Evolutionary conservation across 2,113 vertebrate genomes (phyloP).

Genomic region (Toxostoma redivivum): DNA sequence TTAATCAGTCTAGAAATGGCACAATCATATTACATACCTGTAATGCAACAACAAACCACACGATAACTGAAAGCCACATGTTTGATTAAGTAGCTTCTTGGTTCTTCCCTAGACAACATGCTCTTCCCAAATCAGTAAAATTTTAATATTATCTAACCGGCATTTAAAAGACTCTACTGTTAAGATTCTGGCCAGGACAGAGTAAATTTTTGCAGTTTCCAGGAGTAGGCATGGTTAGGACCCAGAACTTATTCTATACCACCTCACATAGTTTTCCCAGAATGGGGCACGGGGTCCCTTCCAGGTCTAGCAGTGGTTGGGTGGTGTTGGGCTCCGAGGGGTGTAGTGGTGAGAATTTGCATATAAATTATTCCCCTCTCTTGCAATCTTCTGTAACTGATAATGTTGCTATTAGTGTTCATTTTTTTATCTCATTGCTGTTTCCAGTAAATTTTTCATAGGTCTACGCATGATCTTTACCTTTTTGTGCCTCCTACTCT

Average conservation of each 20-base stretch:
- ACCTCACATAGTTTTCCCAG: background rate
- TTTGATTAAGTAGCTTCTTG: background rate
- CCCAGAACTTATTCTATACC: background rate
- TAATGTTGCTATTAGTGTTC: background rate
- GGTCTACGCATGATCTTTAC: background rate
- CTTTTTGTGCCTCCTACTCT: background rate
- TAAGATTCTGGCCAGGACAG: background rate
- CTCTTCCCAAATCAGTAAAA: background rate
- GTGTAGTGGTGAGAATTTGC: background rate
- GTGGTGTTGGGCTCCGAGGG: background rate
- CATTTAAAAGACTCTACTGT: background rate
- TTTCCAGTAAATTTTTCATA: background rate
- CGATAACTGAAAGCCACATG: accelerated
- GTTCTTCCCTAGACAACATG: background rate
- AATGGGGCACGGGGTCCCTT: background rate
- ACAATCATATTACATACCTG: background rate
- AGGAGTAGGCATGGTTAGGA: too few species aligned
- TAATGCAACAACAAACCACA: background rate
- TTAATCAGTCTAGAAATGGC: background rate
- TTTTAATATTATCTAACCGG: background rate
- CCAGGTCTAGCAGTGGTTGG: background rate
- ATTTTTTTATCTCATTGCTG: background rate
- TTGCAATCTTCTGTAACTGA: background rate
- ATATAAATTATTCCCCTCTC: background rate
- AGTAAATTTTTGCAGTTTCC: background rate